Base-by-base conservation (phyloP, 64 coral and sea anemone species). In the Montipora foliosa region DNA sequence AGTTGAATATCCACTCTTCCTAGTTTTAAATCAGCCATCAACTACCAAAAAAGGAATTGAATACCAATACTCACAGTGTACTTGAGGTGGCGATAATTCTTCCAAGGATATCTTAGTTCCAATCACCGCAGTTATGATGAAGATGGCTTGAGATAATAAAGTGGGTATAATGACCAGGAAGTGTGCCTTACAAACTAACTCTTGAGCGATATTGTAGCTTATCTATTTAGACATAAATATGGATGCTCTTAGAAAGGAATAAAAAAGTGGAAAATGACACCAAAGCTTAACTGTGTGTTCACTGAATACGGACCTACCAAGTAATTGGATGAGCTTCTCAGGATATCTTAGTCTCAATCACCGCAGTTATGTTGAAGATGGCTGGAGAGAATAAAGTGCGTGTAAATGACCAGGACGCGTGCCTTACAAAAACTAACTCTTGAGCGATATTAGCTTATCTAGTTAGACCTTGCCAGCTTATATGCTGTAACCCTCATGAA, bases 31-130 rank as follows among this genome's bases (percentile, higher is more conserved):
- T 37, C 29, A 37, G 29, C 29, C 29, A 37, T 37, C 29, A 37
- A 37, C 29, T 37, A 37, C 29, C 29, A 37, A 37, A 37, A 37
- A 37, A 37, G 29, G 29, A 37, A 37, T 37, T 7, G 17, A 46
- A 78, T 71, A 71, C 66, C 82, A 64, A 86, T 86, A 86, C 82
- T 86, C 82, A 86, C 82, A 86, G 47, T 72, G 82, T 71, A 71
- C 82, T 86, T 2, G 82, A 71, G 50, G 82, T 64, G 9, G 82
- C 82, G 50, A 86, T 70, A 62, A 86, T 86, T n/a, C 67, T 71
- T 44, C 44, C 16, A 49, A 17, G 20, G 7, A 9, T 82, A 20
- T 20, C 19, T 29, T 82, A 44, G 21, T 46, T 11, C 12, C 29
- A 19, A 67, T 67, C 10, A 64, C 60, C 13, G 60, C 9, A 64